These are phyloP conservation scores for Bombus pascuorum DNA, from an alignment of 1,140 invertebrate species.

Conservation along the genomic window DNA sequence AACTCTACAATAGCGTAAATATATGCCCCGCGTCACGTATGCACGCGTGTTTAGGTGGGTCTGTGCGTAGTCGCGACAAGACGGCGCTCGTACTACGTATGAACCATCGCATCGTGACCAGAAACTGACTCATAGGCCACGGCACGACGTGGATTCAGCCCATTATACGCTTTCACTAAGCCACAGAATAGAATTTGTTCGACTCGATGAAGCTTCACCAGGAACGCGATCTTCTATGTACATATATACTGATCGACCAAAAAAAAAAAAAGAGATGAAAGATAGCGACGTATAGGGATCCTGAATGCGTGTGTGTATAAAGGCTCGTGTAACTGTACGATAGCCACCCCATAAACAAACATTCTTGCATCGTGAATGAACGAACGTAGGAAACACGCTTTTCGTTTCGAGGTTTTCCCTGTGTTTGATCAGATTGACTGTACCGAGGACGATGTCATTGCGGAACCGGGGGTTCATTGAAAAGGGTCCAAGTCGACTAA, in stretches of 20 bases:
- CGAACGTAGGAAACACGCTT: neutral
- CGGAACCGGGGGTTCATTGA: slow-evolving; percentile 64
- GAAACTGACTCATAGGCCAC: slow-evolving; percentile 57
- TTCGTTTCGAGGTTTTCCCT: slow-evolving; percentile 59
- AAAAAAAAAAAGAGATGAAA: too few relatives aligned
- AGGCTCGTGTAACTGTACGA: neutral
- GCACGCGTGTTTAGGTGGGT: slow-evolving; percentile 1
- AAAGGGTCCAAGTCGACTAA: slow-evolving; percentile 65
- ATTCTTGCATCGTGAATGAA: slow-evolving; percentile 16
- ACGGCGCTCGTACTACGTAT: slow-evolving; percentile 21
- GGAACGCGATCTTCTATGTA: slow-evolving; percentile 7
- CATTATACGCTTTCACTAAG: slow-evolving; percentile 34
- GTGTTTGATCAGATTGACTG: slow-evolving; percentile 75
- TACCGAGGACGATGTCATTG: neutral
- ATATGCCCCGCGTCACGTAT: neutral
- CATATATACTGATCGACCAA: neutral
- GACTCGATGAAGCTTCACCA: neutral
- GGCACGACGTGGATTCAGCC: neutral
- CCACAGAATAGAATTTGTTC: slow-evolving; percentile 11
- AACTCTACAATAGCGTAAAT: neutral
- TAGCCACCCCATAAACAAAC: slow-evolving; percentile 49
- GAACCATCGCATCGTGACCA: slow-evolving; percentile 31
- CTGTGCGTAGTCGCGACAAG: slow-evolving; percentile 43
- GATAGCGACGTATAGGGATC: slow-evolving; percentile 25
- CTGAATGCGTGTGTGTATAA: slow-evolving; percentile 33